Percentiles rank a stretch among this genome's conserved stretches.
Evolutionary conservation across 1,140 invertebrate species (phyloP).

Genomic region (Dryas iulia): DNA sequence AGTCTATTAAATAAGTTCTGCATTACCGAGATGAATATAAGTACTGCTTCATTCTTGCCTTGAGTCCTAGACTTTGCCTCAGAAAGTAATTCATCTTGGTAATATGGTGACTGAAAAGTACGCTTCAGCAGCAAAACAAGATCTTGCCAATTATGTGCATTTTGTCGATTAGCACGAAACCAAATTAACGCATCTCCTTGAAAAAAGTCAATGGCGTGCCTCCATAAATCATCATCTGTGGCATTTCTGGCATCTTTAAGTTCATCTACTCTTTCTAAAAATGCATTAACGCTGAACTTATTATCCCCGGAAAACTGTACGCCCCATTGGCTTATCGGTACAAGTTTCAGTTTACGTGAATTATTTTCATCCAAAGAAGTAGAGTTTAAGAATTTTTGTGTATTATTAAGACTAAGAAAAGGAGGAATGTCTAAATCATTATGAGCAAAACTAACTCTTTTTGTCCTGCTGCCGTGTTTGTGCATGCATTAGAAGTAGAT

Average conservation of each 20-base stretch:
- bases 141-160: constrained; percentile 26
- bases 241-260: constrained; percentile 40
- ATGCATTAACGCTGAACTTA: constrained; percentile 38
- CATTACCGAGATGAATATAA: constrained; percentile 44
- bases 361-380: constrained; percentile 4
- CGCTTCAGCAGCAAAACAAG: constrained; percentile 26
- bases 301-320: constrained; percentile 38
- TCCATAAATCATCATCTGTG: too few relatives aligned
- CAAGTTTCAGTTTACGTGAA: constrained; percentile 25
- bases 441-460: neutral
- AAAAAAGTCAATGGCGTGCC: constrained; percentile 48
- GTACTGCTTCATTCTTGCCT: constrained; percentile 39
- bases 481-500: constrained; percentile 1
- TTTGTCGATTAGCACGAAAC: constrained; percentile 39
- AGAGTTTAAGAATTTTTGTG: constrained; percentile 22
- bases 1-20: constrained; percentile 51
- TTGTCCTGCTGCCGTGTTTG: neutral
- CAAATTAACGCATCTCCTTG: constrained; percentile 42
- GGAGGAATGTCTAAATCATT: neutral
- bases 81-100: constrained; percentile 45
- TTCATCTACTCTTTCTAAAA: constrained; percentile 42
- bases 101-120: constrained; percentile 38
- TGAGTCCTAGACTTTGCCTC: constrained; percentile 47
- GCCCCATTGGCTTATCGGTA: constrained; percentile 35
- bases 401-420: constrained; percentile 11